Conservation (phyloP, 2,797 vertebrate genomes). For the Darevskia nairensis region DNA sequence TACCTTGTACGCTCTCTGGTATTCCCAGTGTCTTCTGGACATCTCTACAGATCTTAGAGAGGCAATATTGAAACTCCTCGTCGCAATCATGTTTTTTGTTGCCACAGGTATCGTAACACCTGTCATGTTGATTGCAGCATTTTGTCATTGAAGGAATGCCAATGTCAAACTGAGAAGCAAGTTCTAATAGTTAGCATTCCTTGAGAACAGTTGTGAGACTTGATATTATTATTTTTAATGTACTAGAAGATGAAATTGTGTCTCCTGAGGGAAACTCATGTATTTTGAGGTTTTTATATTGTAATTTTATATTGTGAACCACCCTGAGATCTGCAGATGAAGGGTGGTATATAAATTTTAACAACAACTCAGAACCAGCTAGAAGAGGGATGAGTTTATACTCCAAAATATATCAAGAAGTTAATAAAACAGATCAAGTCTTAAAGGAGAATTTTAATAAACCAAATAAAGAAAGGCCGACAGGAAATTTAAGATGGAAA, state of each 20-base stretch:
- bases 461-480: not conserved
- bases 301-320: too few relatives aligned
- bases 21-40: slow-evolving; percentile 92
- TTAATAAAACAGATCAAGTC: not conserved
- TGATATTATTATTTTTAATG: not conserved
- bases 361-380: not conserved
- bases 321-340: too few relatives aligned
- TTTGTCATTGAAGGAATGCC: slow-evolving; percentile 97
- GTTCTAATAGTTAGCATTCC: not conserved
- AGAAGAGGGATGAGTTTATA: not conserved
- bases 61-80: slow-evolving; percentile 90
- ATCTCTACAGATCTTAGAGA: slow-evolving; percentile 91
- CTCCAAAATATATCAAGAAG: not conserved
- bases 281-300: not conserved
- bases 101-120: slow-evolving; percentile 95
- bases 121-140: slow-evolving; percentile 96
- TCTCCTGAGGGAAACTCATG: not conserved
- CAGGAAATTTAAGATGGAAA: not conserved
- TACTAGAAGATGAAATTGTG: not conserved
- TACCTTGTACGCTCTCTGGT: slow-evolving; percentile 90
- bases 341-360: not conserved
- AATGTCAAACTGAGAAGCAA: slow-evolving; percentile 87
- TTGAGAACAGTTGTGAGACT: not conserved
- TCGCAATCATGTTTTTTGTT: slow-evolving; percentile 92
- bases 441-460: not conserved